These are phyloP conservation scores for Neolamprologus sp. DNA, from an alignment of 2,113 vertebrate genomes.

Conservation along the genomic window DNA sequence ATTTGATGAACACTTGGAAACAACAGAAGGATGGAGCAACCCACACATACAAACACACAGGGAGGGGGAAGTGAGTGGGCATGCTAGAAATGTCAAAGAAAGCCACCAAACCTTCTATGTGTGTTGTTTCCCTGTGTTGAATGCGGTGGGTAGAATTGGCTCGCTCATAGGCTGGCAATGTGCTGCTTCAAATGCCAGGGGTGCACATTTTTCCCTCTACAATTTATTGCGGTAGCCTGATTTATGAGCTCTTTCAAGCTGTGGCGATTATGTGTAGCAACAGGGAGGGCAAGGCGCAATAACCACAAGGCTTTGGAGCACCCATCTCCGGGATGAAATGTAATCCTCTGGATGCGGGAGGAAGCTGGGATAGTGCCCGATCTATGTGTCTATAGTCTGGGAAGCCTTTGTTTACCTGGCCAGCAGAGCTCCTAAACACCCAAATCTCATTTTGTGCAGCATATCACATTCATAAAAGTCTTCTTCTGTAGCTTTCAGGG, in stretches of 20 bases:
- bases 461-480: constrained; percentile 33
- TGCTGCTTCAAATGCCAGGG: constrained; percentile 46
- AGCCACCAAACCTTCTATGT: background rate
- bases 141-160: constrained; percentile 32
- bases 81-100: background rate
- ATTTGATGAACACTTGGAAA: background rate
- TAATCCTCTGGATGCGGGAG: constrained; percentile 40
- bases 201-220: constrained; percentile 26
- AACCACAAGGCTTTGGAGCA: constrained; percentile 20
- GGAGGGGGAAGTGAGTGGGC: background rate
- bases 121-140: background rate
- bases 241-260: constrained; percentile 58
- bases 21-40: background rate
- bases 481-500: background rate
- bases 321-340: constrained; percentile 47
- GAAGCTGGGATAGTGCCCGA: constrained; percentile 24
- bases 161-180: constrained; percentile 32
- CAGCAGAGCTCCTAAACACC: constrained; percentile 17
- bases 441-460: constrained; percentile 41
- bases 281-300: constrained; percentile 24
- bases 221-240: constrained; percentile 52
- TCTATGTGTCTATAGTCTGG: constrained; percentile 17
- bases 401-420: constrained; percentile 60
- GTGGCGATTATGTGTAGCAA: constrained; percentile 37
- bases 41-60: background rate